Evolutionary conservation across 1,140 invertebrate genomes (phyloP).

Genomic region (Aphis gossypii): DNA sequence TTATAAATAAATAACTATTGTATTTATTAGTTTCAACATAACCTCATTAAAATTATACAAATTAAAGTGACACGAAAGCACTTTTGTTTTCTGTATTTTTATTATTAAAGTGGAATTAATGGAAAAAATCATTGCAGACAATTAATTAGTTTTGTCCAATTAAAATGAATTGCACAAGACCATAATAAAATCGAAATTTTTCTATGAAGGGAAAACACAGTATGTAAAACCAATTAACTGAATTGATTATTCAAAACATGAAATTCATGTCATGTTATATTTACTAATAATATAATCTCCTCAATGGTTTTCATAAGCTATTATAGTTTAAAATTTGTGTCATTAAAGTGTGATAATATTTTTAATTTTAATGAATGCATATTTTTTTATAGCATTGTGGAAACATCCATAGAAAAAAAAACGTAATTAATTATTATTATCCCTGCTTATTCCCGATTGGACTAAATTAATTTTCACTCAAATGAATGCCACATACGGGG

Average conservation of each 20-base stretch:
- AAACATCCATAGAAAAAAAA: background rate
- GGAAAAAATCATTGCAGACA: background rate
- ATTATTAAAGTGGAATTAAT: background rate
- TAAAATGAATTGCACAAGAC: background rate
- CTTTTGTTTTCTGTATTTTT: background rate
- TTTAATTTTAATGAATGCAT: background rate
- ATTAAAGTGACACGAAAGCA: background rate
- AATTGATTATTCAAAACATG: background rate
- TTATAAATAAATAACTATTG: background rate
- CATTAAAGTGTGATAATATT: background rate
- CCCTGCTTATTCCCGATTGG: slow-evolving; percentile 29
- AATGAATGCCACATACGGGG: background rate
- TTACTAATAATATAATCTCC: background rate
- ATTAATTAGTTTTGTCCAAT: background rate
- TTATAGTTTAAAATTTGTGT: background rate
- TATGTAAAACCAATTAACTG: background rate
- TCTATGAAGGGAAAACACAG: background rate
- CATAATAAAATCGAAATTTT: background rate
- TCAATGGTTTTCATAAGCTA: background rate
- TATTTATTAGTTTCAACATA: background rate
- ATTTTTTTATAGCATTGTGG: background rate
- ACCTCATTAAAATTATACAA: slow-evolving; percentile 3
- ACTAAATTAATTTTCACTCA: background rate
- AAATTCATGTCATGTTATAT: background rate
- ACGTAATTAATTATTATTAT: slow-evolving; percentile 11